A percentile compares a stretch with the other conserved stretches of the same genome.
Evolutionary conservation across 1,140 invertebrate species (phyloP).

Genomic region (Sesamia nonagrioides): DNA sequence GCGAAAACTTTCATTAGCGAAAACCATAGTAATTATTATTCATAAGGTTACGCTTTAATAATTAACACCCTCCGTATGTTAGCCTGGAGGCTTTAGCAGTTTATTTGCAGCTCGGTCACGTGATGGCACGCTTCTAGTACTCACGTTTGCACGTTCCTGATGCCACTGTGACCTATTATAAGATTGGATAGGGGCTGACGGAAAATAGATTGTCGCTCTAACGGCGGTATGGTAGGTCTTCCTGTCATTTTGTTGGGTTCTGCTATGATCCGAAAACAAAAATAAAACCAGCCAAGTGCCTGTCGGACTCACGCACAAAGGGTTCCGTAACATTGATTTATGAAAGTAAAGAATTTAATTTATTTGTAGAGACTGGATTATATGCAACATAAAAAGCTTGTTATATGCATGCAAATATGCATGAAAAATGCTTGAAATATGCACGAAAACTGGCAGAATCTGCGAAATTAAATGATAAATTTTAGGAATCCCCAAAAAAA

Average conservation of each 20-base stretch:
- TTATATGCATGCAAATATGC: too few species aligned
- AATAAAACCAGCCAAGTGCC: too few species aligned
- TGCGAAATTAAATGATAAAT: too few species aligned
- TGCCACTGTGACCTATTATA: slow-evolving; percentile 2
- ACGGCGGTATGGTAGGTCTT: slow-evolving; percentile 18
- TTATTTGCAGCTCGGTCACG: slow-evolving; percentile 18
- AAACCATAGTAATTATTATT: slow-evolving; percentile 10
- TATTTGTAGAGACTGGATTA: too few species aligned
- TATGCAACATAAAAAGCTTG: too few species aligned
- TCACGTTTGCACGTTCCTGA: slow-evolving; percentile 8
- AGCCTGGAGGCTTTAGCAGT: not conserved
- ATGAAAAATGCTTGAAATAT: too few species aligned
- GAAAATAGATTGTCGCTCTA: slow-evolving; percentile 41
- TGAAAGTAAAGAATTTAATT: too few species aligned
- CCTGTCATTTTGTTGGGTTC: slow-evolving; percentile 15
- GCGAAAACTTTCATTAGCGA: not conserved
- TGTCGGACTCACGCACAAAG: too few species aligned
- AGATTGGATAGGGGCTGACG: slow-evolving; percentile 24
- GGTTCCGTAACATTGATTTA: too few species aligned
- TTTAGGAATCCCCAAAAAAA: too few species aligned
- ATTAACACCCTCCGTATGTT: slow-evolving; percentile 6
- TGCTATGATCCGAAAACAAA: not conserved
- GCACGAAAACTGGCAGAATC: too few species aligned
- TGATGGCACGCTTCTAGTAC: slow-evolving; percentile 11
- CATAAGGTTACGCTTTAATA: not conserved